Percentiles rank a stretch among this genome's conserved stretches.
phyloP scores from a whole-genome alignment of 2,888 invertebrate genomes.

The Sceliomorpha sp. region DNA sequence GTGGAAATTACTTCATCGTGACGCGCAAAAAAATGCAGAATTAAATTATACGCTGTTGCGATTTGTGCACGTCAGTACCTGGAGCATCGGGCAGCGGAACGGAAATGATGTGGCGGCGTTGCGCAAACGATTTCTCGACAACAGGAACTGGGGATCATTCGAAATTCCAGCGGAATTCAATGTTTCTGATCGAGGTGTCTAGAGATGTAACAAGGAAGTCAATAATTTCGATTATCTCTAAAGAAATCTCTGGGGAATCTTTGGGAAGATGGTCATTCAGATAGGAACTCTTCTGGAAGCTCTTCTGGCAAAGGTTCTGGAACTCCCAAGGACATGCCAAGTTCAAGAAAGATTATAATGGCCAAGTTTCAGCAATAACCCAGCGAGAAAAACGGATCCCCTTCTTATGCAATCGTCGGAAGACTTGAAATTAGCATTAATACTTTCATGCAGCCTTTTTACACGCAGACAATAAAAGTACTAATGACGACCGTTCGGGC shows the following conservation, averaged over 20 bases:
- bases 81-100: conserved; percentile 47
- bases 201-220: too few species aligned
- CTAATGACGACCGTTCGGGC: conserved; percentile 70
- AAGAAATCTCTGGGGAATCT: too few species aligned
- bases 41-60: conserved; percentile 55
- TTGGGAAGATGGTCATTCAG: too few species aligned
- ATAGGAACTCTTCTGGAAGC: too few species aligned
- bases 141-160: conserved; percentile 1
- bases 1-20: conserved; percentile 60
- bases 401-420: conserved; percentile 22
- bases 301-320: too few species aligned
- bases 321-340: too few species aligned
- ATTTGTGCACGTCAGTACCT: conserved; percentile 40
- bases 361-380: too few species aligned
- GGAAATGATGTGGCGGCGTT: conserved; percentile 70
- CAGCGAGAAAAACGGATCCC: too few species aligned
- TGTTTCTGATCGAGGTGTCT: too few species aligned
- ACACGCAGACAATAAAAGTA: conserved; percentile 71
- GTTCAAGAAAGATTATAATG: too few species aligned
- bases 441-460: conserved; percentile 74
- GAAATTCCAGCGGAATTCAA: conserved; percentile 8
- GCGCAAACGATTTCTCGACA: conserved; percentile 13
- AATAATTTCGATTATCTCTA: too few species aligned
- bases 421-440: conserved; percentile 73
- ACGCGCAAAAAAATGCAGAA: conserved; percentile 52